A percentile compares a stretch with the other conserved stretches of the same genome.
These are phyloP conservation scores for Catocala sponsa DNA, from an alignment of 2,888 invertebrate genomes.

Conservation along the genomic window DNA sequence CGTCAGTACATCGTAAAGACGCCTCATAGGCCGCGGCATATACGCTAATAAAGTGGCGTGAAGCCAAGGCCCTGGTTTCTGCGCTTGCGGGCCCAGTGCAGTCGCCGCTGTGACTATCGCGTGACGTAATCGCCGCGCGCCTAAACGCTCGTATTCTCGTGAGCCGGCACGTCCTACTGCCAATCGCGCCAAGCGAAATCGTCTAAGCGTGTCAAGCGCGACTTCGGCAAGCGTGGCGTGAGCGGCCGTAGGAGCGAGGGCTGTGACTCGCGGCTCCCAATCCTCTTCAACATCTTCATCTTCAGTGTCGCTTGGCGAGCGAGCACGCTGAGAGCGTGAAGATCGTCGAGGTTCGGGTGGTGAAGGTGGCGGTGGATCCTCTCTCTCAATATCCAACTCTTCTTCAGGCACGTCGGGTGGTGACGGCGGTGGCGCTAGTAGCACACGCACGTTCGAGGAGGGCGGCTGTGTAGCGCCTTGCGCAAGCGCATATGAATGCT, in stretches of 20 bases:
- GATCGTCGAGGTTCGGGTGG: conserved; percentile 14
- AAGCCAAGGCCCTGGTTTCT: conserved; percentile 59
- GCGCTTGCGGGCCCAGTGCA: conserved; percentile 43
- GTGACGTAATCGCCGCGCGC: conserved; percentile 39
- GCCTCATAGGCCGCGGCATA: conserved; percentile 54
- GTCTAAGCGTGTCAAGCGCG: conserved; percentile 54
- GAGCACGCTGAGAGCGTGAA: too few relatives aligned
- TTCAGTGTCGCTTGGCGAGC: conserved; percentile 18
- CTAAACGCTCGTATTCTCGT: conserved; percentile 23
- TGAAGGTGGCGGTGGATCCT: conserved; percentile 36
- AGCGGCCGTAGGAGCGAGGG: conserved; percentile 59
- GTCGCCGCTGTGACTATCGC: conserved; percentile 54
- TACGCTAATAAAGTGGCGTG: conserved; percentile 59
- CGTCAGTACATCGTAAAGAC: conserved; percentile 57
- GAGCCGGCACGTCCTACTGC: conserved; percentile 53
- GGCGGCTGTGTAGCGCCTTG: conserved; percentile 49
- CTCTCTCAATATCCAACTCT: conserved; percentile 32
- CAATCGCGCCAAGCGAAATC: conserved; percentile 57
- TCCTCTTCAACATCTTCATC: conserved; percentile 44
- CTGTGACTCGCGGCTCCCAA: conserved; percentile 62
- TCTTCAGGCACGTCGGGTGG: conserved; percentile 23
- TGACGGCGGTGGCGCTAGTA: conserved; percentile 52
- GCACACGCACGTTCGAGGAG: conserved; percentile 54
- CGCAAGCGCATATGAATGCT: conserved; percentile 77
- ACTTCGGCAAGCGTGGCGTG: conserved; percentile 62